Percentiles rank a stretch among this genome's conserved stretches.
These are phyloP conservation scores for Pipistrellus kuhlii DNA, from an alignment of 2,797 vertebrate genomes.

Conservation along the genomic window DNA sequence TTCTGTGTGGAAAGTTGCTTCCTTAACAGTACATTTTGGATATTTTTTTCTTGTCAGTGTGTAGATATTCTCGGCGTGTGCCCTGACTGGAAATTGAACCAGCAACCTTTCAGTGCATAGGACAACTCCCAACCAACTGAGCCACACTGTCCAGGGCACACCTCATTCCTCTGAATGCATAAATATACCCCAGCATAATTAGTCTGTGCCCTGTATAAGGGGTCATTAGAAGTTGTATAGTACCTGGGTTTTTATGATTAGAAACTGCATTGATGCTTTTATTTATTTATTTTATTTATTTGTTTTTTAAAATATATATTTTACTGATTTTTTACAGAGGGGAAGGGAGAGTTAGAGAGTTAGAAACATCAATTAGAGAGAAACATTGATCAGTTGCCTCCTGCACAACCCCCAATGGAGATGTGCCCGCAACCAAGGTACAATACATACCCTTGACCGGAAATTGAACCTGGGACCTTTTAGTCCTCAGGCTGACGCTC, in stretches of 20 bases:
- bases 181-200: not conserved
- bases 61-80: not conserved
- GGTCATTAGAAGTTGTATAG: not conserved
- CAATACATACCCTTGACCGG: no score
- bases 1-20: not conserved
- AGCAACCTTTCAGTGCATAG: not conserved
- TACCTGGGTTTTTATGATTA: not conserved
- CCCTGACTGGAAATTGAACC: not conserved
- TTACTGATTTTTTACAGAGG: no score
- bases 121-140: not conserved
- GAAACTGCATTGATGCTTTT: not conserved
- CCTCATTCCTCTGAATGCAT: not conserved
- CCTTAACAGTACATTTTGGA: not conserved
- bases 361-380: no score
- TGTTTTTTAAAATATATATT: no score
- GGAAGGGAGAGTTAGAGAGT: no score
- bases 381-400: no score
- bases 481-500: no score
- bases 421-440: no score
- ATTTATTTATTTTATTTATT: not conserved
- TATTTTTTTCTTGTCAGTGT: slow-evolving; percentile 22
- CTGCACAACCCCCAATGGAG: no score
- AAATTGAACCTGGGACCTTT: no score
- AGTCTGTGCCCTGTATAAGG: not conserved
- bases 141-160: not conserved